phyloP scores from a whole-genome alignment of 1,140 invertebrate species.

The Sycophila sp. region DNA sequence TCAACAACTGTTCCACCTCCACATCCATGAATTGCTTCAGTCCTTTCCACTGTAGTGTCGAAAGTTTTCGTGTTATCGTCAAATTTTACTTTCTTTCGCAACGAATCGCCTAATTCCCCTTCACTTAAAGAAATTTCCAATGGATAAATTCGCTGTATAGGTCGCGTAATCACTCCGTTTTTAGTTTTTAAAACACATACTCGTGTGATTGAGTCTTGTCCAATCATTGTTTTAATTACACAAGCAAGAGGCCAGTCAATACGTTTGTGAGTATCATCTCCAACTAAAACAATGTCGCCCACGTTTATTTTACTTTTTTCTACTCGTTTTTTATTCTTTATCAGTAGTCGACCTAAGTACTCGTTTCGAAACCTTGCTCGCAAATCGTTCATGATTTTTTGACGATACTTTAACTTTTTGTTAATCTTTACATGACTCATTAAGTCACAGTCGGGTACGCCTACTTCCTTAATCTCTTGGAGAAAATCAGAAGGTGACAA shows the following conservation, averaged over 20 bases:
- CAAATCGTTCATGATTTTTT: constrained; percentile 33
- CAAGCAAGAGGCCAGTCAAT: constrained; percentile 35
- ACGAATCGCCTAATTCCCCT: too few species aligned
- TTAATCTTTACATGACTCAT: constrained; percentile 16
- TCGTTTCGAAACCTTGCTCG: constrained; percentile 41
- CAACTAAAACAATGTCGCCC: constrained; percentile 21
- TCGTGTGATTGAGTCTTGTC: constrained; percentile 34
- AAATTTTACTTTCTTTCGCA: too few species aligned
- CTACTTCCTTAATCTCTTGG: constrained; percentile 42
- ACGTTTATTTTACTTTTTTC: not conserved
- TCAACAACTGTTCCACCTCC: too few species aligned
- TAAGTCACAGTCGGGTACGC: constrained; percentile 42
- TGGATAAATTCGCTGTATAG: constrained; percentile 28
- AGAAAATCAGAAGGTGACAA: constrained; percentile 47
- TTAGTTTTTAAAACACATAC: constrained; percentile 5
- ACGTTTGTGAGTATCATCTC: constrained; percentile 30
- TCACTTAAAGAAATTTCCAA: too few species aligned
- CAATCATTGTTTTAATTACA: constrained; percentile 35
- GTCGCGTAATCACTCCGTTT: constrained; percentile 7
- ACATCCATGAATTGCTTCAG: too few species aligned
- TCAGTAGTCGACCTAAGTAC: constrained; percentile 44
- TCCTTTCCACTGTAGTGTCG: too few species aligned
- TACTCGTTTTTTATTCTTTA: not conserved
- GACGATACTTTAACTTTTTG: constrained; percentile 18
- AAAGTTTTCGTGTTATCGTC: too few species aligned